A percentile compares a stretch with the other conserved stretches of the same genome.
Evolutionary conservation across 37 sponge, comb jelly and placozoan genomes (phyloP).

Genomic region (Cladorhizidae sp.): DNA sequence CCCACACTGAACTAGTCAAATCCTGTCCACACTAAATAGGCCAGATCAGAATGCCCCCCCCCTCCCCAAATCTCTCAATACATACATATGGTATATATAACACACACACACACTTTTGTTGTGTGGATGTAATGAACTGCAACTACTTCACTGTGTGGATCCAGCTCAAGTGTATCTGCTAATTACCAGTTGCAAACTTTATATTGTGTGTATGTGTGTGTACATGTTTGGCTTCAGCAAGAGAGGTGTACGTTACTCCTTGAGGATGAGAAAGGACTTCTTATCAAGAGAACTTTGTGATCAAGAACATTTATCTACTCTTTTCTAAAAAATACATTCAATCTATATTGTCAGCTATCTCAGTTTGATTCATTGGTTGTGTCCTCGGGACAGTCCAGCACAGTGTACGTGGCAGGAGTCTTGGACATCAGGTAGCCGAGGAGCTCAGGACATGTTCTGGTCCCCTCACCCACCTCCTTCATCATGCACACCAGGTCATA

Average conservation of each 20-base stretch:
- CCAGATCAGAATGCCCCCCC: too few species aligned
- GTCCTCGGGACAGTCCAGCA: conserved; percentile 18
- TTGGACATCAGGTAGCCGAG: conserved; percentile 59
- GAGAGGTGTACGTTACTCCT: conserved; percentile 31
- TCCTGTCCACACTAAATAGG: too few species aligned
- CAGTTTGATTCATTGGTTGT: neutral
- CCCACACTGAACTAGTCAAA: too few species aligned
- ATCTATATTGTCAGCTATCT: neutral
- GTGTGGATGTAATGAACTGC: too few species aligned
- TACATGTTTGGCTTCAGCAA: neutral
- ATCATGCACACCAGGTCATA: conserved; percentile 68
- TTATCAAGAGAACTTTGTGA: conserved; percentile 28
- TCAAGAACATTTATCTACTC: neutral
- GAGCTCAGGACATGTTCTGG: conserved; percentile 53
- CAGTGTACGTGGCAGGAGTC: conserved; percentile 31
- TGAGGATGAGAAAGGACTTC: conserved; percentile 41
- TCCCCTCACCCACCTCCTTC: conserved; percentile 46
- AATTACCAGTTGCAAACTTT: too few species aligned
- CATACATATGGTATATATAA: too few species aligned
- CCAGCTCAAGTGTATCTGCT: too few species aligned
- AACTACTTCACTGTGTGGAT: too few species aligned
- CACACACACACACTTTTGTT: too few species aligned
- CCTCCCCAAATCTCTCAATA: too few species aligned
- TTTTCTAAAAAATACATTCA: neutral
- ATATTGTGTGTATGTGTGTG: neutral